A percentile compares a stretch with the other conserved stretches of the same genome.
These are phyloP conservation scores for Portevinia maculata DNA, from an alignment of 2,888 invertebrate species.

Conservation along the genomic window DNA sequence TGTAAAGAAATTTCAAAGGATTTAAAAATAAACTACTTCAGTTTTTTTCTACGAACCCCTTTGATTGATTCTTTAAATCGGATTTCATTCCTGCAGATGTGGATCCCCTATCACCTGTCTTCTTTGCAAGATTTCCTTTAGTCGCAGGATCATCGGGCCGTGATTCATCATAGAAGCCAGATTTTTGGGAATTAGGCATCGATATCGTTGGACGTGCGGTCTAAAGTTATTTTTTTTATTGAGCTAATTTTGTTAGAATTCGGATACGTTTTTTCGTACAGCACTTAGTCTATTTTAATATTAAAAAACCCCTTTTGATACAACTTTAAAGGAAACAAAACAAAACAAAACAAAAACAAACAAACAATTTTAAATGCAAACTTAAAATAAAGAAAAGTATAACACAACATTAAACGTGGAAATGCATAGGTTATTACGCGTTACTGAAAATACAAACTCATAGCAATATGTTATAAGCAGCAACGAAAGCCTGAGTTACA, in stretches of 20 bases:
- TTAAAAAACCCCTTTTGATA: slow-evolving; percentile 11
- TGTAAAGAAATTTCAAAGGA: slow-evolving; percentile 43
- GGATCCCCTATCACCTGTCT: slow-evolving; percentile 45
- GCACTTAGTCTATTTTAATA: slow-evolving; percentile 18
- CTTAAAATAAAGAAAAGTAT: background rate
- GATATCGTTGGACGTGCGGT: slow-evolving; percentile 84
- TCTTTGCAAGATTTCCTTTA: slow-evolving; percentile 39
- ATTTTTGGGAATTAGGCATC: slow-evolving; percentile 84
- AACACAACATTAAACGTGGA: background rate
- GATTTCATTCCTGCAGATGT: slow-evolving; percentile 51
- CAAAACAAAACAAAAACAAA: background rate
- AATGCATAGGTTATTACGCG: background rate
- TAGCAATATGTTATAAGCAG: too few relatives aligned
- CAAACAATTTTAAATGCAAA: background rate
- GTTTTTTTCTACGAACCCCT: slow-evolving; percentile 50
- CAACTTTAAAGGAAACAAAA: background rate
- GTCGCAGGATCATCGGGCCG: slow-evolving; percentile 70
- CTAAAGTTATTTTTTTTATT: slow-evolving; percentile 65
- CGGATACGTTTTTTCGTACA: slow-evolving; percentile 18
- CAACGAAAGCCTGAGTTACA: too few relatives aligned
- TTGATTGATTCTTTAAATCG: slow-evolving; percentile 66
- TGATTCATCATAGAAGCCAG: slow-evolving; percentile 76
- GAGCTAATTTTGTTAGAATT: slow-evolving; percentile 30
- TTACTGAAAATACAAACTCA: background rate
- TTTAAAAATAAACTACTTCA: background rate